These are phyloP conservation scores for Pharmacophagus antenor DNA, from an alignment of 2,888 invertebrate genomes.

Conservation along the genomic window DNA sequence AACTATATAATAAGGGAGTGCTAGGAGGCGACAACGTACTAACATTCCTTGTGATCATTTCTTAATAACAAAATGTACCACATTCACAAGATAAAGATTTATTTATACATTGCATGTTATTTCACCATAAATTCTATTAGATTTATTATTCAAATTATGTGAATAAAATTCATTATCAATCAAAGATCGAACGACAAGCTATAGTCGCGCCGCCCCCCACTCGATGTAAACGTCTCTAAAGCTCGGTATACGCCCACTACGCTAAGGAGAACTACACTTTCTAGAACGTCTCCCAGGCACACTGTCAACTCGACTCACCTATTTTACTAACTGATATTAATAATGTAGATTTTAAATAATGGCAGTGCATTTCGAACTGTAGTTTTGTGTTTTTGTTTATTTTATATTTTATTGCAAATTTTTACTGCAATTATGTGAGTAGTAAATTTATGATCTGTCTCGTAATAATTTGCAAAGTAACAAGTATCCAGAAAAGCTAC, in stretches of 20 bases:
- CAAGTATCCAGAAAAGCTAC: background rate
- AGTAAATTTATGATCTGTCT: too few relatives aligned
- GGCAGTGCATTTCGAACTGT: constrained; percentile 18
- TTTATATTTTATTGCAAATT: too few relatives aligned
- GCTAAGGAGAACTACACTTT: constrained; percentile 59
- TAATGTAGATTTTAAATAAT: constrained; percentile 1
- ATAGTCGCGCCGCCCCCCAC: constrained; percentile 33
- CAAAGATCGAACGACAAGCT: background rate
- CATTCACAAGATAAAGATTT: too few relatives aligned
- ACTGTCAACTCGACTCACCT: constrained; percentile 59
- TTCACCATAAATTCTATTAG: too few relatives aligned
- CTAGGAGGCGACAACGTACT: constrained; percentile 40
- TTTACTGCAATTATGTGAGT: too few relatives aligned
- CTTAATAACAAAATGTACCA: background rate
- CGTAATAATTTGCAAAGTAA: background rate
- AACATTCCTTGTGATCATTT: constrained; percentile 11
- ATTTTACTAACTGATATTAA: constrained; percentile 35
- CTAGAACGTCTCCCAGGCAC: constrained; percentile 46
- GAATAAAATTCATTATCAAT: background rate
- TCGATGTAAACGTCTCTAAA: constrained; percentile 55
- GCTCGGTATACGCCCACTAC: constrained; percentile 64
- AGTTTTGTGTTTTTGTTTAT: constrained; percentile 13
- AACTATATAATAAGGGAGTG: constrained; percentile 47
- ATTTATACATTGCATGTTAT: background rate
- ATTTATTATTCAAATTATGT: background rate